Evolutionary conservation across 2,888 invertebrate species (phyloP).

Genomic region (Eugnorisma glareosa): DNA sequence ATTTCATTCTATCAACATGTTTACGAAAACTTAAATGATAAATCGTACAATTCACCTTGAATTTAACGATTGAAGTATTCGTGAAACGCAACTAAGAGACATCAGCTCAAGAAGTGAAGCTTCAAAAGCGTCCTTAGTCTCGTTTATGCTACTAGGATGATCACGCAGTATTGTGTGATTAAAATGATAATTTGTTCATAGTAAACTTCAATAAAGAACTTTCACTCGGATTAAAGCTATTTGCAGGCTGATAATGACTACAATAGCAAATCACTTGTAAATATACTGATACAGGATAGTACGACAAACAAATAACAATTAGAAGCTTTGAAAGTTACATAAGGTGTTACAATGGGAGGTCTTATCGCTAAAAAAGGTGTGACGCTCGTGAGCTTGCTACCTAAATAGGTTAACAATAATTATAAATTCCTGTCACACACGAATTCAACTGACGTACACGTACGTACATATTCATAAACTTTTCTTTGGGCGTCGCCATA

Average conservation of each 20-base stretch:
- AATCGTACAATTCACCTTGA: too few species aligned
- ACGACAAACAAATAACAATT: constrained; percentile 10
- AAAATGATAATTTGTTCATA: not conserved
- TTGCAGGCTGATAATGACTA: not conserved
- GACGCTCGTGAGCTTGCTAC: constrained; percentile 11
- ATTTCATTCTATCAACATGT: too few species aligned
- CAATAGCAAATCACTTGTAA: not conserved
- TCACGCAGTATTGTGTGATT: not conserved
- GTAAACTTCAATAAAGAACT: too few species aligned
- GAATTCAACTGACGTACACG: constrained; percentile 28
- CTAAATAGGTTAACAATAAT: constrained; percentile 21
- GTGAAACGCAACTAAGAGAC: too few species aligned
- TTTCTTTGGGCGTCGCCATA: constrained; percentile 60
- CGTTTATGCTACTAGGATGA: not conserved
- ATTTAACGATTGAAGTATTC: too few species aligned
- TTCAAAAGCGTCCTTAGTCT: not conserved
- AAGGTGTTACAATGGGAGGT: constrained; percentile 38
- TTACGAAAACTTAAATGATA: too few species aligned
- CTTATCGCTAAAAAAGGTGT: constrained; percentile 13
- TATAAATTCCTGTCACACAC: constrained; percentile 36
- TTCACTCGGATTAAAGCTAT: not conserved
- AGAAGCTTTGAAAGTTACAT: not conserved
- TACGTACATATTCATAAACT: constrained; percentile 47
- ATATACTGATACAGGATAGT: not conserved
- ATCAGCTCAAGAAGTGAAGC: too few species aligned